Evolutionary conservation across 2,888 invertebrate species (phyloP).

Genomic region (Papilio demoleus): DNA sequence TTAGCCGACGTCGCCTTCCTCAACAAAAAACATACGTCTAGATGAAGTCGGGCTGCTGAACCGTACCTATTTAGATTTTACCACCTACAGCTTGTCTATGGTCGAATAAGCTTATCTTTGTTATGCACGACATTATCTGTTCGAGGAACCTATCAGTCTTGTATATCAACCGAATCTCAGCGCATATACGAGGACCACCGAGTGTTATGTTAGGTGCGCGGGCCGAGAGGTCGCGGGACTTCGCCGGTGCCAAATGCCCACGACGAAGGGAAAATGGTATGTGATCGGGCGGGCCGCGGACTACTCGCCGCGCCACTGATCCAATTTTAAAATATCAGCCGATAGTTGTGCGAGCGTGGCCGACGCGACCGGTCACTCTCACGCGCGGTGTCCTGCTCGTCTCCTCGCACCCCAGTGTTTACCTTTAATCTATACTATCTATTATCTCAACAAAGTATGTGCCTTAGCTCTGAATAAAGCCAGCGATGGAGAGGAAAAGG

Average conservation of each 20-base stretch:
- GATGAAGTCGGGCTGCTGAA: background rate
- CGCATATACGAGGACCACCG: background rate
- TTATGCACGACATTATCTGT: background rate
- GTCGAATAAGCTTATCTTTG: background rate
- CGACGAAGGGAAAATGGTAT: conserved; percentile 29
- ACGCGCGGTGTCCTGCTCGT: conserved; percentile 58
- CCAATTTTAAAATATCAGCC: conserved; percentile 83
- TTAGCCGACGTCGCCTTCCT: background rate
- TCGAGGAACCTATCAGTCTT: no score
- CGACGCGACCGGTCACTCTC: conserved; percentile 55
- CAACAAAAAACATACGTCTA: background rate
- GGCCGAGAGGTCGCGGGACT: background rate
- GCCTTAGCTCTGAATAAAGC: conserved; percentile 10
- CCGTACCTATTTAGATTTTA: background rate
- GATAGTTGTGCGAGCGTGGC: conserved; percentile 77
- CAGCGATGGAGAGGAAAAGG: conserved; percentile 77
- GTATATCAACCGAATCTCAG: background rate
- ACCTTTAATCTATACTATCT: no score
- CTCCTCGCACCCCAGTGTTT: no score
- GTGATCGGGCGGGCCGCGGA: conserved; percentile 46
- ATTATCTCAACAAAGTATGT: conserved; percentile 22
- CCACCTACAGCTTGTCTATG: background rate
- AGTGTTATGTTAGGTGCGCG: background rate
- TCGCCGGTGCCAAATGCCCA: background rate
- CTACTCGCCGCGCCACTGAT: conserved; percentile 68